Evolutionary conservation across 2,113 vertebrate species (phyloP).

Genomic region (Spea multiplicata): DNA sequence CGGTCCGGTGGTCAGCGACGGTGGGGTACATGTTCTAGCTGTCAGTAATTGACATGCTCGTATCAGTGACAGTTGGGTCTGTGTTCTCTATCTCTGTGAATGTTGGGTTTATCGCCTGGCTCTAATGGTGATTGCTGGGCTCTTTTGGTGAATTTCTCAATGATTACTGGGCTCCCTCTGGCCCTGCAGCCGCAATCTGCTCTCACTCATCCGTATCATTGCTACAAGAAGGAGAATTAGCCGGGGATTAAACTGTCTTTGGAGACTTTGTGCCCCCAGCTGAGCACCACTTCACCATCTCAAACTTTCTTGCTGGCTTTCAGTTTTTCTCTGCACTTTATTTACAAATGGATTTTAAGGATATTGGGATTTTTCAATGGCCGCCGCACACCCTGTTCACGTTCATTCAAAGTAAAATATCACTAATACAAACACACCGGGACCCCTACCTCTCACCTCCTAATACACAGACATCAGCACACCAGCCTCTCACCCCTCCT

Average conservation of each 20-base stretch:
- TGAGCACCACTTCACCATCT: too few species aligned
- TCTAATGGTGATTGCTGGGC: conserved; percentile 30
- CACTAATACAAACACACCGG: too few species aligned
- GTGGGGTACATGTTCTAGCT: background rate
- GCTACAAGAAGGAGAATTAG: conserved; percentile 51
- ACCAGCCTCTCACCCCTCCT: too few species aligned
- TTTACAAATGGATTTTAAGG: too few species aligned
- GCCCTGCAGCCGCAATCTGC: conserved; percentile 56
- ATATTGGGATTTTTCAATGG: too few species aligned
- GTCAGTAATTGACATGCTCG: too few species aligned
- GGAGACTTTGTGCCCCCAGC: background rate
- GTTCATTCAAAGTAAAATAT: too few species aligned
- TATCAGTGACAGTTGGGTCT: background rate
- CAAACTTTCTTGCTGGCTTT: too few species aligned
- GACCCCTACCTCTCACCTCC: too few species aligned
- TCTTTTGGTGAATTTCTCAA: background rate
- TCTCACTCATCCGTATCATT: conserved; percentile 56
- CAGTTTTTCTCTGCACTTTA: too few species aligned
- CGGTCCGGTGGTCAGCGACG: background rate
- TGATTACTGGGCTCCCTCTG: conserved; percentile 16
- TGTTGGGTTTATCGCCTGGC: background rate
- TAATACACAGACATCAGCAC: too few species aligned
- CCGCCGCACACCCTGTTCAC: too few species aligned
- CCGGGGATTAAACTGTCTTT: conserved; percentile 25
- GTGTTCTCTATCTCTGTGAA: background rate